These are phyloP conservation scores for Desmodus rotundus DNA, from an alignment of 2,113 vertebrate genomes.

Conservation along the genomic window DNA sequence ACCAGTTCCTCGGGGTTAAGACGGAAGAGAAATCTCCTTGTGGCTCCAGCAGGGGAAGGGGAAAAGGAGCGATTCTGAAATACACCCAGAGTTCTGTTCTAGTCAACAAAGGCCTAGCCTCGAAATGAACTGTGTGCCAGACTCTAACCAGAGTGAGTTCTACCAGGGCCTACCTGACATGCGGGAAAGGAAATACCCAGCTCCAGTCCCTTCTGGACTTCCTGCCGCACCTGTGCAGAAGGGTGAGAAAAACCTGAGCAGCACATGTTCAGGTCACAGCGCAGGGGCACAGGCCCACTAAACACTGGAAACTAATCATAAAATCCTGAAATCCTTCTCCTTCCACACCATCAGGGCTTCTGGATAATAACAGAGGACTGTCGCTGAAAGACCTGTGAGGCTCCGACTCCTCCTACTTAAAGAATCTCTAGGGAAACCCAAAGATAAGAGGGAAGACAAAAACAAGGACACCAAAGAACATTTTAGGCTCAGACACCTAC, in stretches of 20 bases:
- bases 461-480: not conserved
- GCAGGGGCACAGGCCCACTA: not conserved
- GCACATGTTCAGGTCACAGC: not conserved
- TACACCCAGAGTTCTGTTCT: not conserved
- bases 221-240: not conserved
- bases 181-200: not conserved
- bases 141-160: not conserved
- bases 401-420: not conserved
- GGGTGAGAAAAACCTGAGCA: not conserved
- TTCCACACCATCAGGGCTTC: not conserved
- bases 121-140: not conserved
- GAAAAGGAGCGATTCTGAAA: not conserved
- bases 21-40: not conserved
- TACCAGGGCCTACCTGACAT: not conserved
- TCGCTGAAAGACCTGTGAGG: not conserved
- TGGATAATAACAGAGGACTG: not conserved
- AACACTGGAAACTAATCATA: not conserved
- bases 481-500: not conserved
- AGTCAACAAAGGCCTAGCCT: not conserved
- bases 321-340: no score
- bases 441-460: not conserved
- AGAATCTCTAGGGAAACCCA: not conserved
- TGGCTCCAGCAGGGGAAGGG: rapidly evolving
- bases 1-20: not conserved
- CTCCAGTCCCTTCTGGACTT: not conserved